Evolutionary conservation across 2,797 vertebrate species (phyloP).

Genomic region (Characodon lateralis): DNA sequence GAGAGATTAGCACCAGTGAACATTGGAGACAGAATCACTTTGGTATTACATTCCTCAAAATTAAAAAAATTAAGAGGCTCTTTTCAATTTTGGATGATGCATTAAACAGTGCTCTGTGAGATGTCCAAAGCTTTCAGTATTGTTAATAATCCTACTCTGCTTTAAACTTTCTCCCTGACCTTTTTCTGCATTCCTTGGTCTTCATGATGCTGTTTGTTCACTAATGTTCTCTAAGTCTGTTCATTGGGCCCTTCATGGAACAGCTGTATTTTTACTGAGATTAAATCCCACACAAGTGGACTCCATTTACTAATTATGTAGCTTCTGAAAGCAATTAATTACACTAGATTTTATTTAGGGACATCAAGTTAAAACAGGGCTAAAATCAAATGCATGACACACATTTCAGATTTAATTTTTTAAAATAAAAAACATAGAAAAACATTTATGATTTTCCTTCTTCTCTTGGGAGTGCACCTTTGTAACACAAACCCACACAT

Average conservation of each 20-base stretch:
- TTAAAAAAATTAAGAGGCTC: too few relatives aligned
- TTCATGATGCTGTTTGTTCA: background rate
- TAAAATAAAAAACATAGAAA: background rate
- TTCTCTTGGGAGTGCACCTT: background rate
- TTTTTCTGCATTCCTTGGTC: background rate
- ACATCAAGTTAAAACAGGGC: too few relatives aligned
- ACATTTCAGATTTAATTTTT: background rate
- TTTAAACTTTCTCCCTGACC: background rate
- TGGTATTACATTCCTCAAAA: too few relatives aligned
- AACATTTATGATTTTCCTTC: background rate
- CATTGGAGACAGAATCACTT: too few relatives aligned
- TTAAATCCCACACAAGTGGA: background rate
- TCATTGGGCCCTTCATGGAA: background rate
- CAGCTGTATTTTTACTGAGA: background rate
- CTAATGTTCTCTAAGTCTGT: background rate
- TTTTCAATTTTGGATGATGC: too few relatives aligned
- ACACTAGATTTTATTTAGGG: background rate
- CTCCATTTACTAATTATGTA: background rate
- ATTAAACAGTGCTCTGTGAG: too few relatives aligned
- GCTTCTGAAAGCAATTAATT: background rate
- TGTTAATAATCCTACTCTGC: background rate
- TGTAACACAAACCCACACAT: background rate
- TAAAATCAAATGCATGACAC: background rate
- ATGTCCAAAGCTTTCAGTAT: too few relatives aligned
- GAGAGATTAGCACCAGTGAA: too few relatives aligned